Conservation (phyloP, 2,888 invertebrate genomes). For the Mimumesa dahlbomi region DNA sequence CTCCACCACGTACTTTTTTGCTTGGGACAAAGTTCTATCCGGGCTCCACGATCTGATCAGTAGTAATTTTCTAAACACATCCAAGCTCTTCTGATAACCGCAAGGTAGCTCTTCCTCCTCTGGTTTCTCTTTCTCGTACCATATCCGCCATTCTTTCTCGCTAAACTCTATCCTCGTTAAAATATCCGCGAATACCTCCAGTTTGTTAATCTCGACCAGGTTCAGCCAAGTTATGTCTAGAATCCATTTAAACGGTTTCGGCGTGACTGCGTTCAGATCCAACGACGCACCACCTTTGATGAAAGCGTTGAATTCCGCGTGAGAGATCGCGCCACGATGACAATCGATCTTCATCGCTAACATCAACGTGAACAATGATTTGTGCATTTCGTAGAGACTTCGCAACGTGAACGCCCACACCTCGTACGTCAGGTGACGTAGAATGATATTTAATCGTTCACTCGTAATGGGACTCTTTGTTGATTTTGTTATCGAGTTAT, state of each 20-base stretch:
- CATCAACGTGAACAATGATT: constrained; percentile 95
- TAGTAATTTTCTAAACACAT: constrained; percentile 92
- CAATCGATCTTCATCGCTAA: constrained; percentile 97
- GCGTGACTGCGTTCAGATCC: constrained; percentile 94
- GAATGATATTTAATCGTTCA: constrained; percentile 93
- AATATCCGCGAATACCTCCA: constrained; percentile 90
- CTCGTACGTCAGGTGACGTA: constrained; percentile 93
- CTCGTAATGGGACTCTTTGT: constrained; percentile 91
- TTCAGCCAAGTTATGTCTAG: constrained; percentile 98
- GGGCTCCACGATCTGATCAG: constrained; percentile 97
- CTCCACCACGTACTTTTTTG: constrained; percentile 94
- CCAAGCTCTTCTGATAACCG: constrained; percentile 91
- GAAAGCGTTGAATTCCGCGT: constrained; percentile 96
- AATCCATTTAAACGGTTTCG: constrained; percentile 97
- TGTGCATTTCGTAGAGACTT: constrained; percentile 96
- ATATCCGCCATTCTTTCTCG: constrained; percentile 93
- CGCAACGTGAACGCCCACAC: constrained; percentile 96
- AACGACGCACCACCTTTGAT: constrained; percentile 98
- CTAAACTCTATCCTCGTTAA: constrained; percentile 91
- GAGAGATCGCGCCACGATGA: constrained; percentile 89
- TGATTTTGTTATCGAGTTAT: constrained; percentile 95
- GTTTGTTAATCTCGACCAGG: constrained; percentile 94
- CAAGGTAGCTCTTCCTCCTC: constrained; percentile 95
- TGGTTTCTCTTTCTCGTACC: constrained; percentile 96
- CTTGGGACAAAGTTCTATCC: constrained; percentile 95